Base-by-base conservation (phyloP, 53 echinoderm and acorn worm genomes). In the Holothuria leucospilota region DNA sequence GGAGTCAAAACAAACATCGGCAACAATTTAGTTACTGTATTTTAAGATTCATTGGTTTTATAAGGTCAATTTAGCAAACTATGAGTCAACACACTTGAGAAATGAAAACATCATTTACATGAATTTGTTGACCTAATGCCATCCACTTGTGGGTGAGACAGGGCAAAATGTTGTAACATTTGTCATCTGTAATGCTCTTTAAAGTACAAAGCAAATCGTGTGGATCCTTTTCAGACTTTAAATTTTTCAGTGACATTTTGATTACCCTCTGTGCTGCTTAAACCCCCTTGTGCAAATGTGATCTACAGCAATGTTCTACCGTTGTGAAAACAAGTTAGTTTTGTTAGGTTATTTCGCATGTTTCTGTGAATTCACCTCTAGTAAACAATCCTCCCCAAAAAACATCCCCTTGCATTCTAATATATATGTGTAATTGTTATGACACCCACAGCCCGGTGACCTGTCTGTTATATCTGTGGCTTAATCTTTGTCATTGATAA, bases 281-380 rank as follows among this genome's bases (percentile, higher is more conserved):
- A 56, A 56, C 56, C 18, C 18, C 56, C 75, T 26, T 75, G 75
- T 26, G 25, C 29, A 41, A 21, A 41, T 75, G 49, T 75, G 75
- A 75, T 75, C 75, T 75, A 75, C 75, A 49, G 51, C 75, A 75
- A 49, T 75, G 75, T 75, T 75, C 52, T 75, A 53, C 49, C 25
- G 26, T 75, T 51, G 75, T 75, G 49, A 75, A 51, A 75, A 75
- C 75, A 75, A 75, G 52, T 75, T 75, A 28, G 75, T 75, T 75
- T 25, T 27, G 49, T 51, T 51, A 75, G 75, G 49, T 75, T 49
- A 42, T 52, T 75, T 75, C 52, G 21, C 75, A 75, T 75, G 75
- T 51, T 51, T 51, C 51, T 75, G 75, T 75, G 25, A 51, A 75
- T 75, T 75, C 75, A 49, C 27, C 75, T 75, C 39, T 23, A 51